Evolutionary conservation across 2,888 invertebrate genomes (phyloP), one percentile per base, ranked within the genome.

Genomic region (Trissolcus brochymenae): DNA sequence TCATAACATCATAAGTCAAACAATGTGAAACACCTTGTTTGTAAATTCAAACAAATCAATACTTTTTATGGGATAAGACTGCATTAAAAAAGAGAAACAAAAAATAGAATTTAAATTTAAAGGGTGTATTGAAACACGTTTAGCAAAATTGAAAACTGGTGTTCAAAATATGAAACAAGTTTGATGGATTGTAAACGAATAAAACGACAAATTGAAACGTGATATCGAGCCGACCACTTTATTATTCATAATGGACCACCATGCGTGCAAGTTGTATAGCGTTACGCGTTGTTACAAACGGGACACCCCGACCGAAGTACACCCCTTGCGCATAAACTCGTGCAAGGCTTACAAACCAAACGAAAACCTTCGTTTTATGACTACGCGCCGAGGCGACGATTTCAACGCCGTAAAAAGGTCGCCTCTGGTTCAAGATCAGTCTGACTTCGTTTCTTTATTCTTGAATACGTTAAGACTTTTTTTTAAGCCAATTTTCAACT

Each of bases 221-320:
- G 54, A 49, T 16, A 56, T 9, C n/a, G 9, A 14, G 46, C 43
- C 46, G 40, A 50, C 56, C 56, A 46, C 14, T 35, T 35, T 56
- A 29, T 29, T 67, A 59, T 43, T 59, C 67, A 53, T 40, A 67
- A 59, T 67, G 67, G 59, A 53, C 67, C 67, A 59, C 67, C 67
- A 59, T 67, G 50, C 59, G 35, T 67, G 43, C 11, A 35, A 14
- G 11, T 21, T 60, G 60, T 54, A 60, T 68, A 60, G 60, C 49
- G 68, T 68, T 68, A 68, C 68, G 14, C 50, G 16, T 25, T n/a
- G 67, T 46, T 59, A 53, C 59, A 53, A 57, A 70, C 35, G 35
- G 35, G 61, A 35, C 46, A 40, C 60, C 60, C 51, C 50, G 17
- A 40, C 13, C 54, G 54, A 4, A 14, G 14, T 60, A 56, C 46